Percentiles rank a stretch among this genome's conserved stretches.
These are phyloP conservation scores for Muscina levida DNA, from an alignment of 2,888 invertebrate genomes.

Conservation along the genomic window DNA sequence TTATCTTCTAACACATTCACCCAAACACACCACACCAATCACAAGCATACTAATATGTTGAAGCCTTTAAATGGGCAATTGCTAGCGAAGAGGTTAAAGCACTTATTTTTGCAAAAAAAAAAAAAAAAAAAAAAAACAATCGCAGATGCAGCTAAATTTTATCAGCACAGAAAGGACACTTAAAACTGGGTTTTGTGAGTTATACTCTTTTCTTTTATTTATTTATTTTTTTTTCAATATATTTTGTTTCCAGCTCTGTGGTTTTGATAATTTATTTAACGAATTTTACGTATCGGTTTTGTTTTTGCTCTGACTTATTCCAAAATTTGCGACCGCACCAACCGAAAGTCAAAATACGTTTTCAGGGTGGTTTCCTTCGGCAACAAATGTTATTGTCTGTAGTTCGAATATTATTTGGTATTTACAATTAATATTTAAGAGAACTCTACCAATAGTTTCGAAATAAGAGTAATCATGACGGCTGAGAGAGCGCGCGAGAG, in stretches of 20 bases:
- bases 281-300: constrained; percentile 10
- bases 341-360: constrained; percentile 78
- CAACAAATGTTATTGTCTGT: constrained; percentile 61
- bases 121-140: constrained; percentile 15
- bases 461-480: constrained; percentile 23
- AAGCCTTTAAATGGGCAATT: background rate
- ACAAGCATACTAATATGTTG: too few species aligned
- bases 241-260: background rate
- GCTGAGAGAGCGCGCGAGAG: background rate
- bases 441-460: background rate
- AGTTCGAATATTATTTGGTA: constrained; percentile 54
- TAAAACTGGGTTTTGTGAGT: background rate
- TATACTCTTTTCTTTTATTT: constrained; percentile 16
- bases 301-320: constrained; percentile 16
- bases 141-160: too few species aligned
- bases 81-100: constrained; percentile 2
- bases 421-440: constrained; percentile 42
- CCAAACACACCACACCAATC: background rate
- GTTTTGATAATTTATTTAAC: background rate
- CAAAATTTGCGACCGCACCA: constrained; percentile 75
- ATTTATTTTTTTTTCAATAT: constrained; percentile 13
- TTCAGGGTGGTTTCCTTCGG: constrained; percentile 75
- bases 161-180: constrained; percentile 19
- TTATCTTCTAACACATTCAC: constrained; percentile 14
- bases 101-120: constrained; percentile 19